phyloP scores from a whole-genome alignment of 2,888 invertebrate species.

The Lasioglossum malachurum region DNA sequence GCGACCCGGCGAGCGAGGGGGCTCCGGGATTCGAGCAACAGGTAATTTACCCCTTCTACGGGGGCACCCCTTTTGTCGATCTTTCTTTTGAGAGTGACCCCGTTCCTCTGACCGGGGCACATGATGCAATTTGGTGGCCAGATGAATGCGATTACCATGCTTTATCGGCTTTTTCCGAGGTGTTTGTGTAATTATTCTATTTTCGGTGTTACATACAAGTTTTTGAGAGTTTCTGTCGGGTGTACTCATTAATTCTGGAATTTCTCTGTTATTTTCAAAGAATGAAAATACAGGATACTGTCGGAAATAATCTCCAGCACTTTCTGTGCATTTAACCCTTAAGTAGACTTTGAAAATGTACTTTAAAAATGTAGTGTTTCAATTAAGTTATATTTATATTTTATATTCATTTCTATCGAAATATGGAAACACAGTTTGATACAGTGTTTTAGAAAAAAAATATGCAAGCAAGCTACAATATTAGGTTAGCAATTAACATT shows the following conservation, averaged over 20 bases:
- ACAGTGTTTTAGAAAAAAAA: too few relatives aligned
- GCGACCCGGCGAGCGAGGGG: constrained; percentile 82
- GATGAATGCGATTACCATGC: neutral
- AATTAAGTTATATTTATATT: too few relatives aligned
- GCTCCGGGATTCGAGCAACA: constrained; percentile 84
- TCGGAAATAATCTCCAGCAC: too few relatives aligned
- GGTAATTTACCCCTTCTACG: constrained; percentile 75
- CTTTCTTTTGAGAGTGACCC: constrained; percentile 4
- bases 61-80: constrained; percentile 26
- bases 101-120: neutral
- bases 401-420: too few relatives aligned
- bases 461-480: too few relatives aligned
- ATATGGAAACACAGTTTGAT: too few relatives aligned
- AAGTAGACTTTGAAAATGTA: too few relatives aligned
- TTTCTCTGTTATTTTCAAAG: neutral
- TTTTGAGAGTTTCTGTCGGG: neutral
- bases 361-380: too few relatives aligned
- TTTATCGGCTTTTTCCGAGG: neutral
- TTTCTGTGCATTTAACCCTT: too few relatives aligned
- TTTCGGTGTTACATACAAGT: neutral
- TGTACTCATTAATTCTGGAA: neutral
- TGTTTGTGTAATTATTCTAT: neutral
- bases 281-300: neutral
- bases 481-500: too few relatives aligned
- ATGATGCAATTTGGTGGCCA: constrained; percentile 9